A percentile compares a stretch with the other conserved stretches of the same genome.
phyloP scores from a whole-genome alignment of 2,113 vertebrate species.

The Nothocercus julius region DNA sequence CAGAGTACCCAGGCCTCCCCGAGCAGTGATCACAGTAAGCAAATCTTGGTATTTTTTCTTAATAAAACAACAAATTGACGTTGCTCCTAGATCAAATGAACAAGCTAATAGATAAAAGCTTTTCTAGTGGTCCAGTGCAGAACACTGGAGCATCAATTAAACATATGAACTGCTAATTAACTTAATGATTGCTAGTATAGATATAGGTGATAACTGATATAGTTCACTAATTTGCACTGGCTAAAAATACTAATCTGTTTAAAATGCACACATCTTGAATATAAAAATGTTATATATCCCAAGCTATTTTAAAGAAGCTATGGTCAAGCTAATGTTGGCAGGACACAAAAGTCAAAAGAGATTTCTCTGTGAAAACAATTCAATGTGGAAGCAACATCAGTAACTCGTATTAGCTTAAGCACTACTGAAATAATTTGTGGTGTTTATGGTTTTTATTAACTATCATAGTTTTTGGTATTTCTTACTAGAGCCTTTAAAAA shows the following conservation, averaged over 20 bases:
- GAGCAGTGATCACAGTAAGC: constrained; percentile 84
- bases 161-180: neutral
- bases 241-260: neutral
- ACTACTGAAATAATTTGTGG: neutral
- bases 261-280: neutral
- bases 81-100: neutral
- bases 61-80: neutral
- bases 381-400: neutral
- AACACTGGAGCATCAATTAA: neutral
- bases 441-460: neutral
- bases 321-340: neutral
- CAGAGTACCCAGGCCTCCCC: constrained; percentile 81
- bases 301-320: neutral
- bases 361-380: neutral
- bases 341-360: neutral
- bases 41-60: neutral
- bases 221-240: neutral
- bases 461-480: neutral
- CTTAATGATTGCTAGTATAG: neutral
- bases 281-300: neutral
- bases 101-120: neutral
- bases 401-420: neutral
- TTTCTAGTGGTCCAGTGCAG: neutral
- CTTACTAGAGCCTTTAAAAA: neutral
- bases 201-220: neutral